Conservation (phyloP, 2,888 invertebrate genomes). For the Unio delphinus region DNA sequence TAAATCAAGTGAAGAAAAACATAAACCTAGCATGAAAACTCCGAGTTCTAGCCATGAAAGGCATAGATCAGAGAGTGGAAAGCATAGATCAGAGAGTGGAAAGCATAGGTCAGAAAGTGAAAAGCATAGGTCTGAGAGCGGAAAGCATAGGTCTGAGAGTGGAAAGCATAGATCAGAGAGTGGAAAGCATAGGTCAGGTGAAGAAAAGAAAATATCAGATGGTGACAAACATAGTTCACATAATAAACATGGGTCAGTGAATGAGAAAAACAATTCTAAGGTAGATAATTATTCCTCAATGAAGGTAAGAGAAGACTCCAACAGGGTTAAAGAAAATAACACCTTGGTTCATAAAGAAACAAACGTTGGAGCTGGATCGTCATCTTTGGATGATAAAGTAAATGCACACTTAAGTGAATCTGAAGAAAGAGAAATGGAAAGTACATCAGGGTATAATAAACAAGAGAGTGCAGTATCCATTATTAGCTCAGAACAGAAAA, state of each 20-base stretch:
- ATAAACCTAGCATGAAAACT: too few species aligned
- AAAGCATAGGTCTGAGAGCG: neutral
- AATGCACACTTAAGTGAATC: constrained; percentile 1
- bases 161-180: constrained; percentile 1
- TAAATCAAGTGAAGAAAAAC: neutral
- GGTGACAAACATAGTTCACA: too few species aligned
- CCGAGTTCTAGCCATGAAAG: neutral
- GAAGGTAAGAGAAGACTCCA: neutral
- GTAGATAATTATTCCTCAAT: too few species aligned
- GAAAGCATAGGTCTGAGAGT: neutral
- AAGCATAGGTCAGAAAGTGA: neutral
- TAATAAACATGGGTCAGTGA: neutral
- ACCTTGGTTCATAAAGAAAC: neutral
- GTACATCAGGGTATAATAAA: constrained; percentile 6
- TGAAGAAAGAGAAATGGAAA: constrained; percentile 4
- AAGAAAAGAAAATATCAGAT: too few species aligned
- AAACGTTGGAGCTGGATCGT: neutral
- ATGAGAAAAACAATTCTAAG: neutral
- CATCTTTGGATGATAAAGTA: neutral
- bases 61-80: neutral
- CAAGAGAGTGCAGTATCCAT: neutral
- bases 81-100: neutral
- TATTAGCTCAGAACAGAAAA: too few species aligned
- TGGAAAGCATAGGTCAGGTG: neutral
- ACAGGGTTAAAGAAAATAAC: constrained; percentile 2